Base-by-base conservation (phyloP, 2,797 vertebrate species). In the Lagocephalus sceleratus region DNA sequence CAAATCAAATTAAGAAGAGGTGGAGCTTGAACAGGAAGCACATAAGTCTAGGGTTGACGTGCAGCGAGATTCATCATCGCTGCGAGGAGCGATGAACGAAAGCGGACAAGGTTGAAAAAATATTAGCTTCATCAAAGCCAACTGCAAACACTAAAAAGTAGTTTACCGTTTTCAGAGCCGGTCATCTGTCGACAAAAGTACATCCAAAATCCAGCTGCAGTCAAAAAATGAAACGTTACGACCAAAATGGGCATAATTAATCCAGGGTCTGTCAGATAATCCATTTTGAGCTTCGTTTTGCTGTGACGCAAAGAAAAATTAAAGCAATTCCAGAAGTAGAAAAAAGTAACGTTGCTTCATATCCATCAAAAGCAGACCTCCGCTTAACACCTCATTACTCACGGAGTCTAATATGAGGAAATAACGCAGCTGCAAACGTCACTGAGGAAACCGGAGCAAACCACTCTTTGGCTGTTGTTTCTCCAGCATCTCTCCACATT, bases 191-290 rank as follows among this genome's bases (percentile, higher is more conserved):
- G 72, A 0, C 66, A 75, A 20, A 78, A 32, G 66, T 73, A 91
- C 59, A 89, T 79, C 91, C 90, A 92, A 35, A 89, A 63, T 10
- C 90, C 90, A 1, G 88, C 84, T 1, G 84, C 90, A 0, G 88
- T 88, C 25, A 91, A 14, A 46, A 90, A 58, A 68, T 92, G 90
- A 48, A 83, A 68, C 0, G 86, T 47, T 21, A 90, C 81, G 60
- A 91, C 84, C 17, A 92, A 70, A 60, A 91, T 35, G 0, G 91
- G 76, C 0, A 71, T 61, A 1, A 90, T 2, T 26, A 91, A 58
- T 0, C 68, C 32, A 0, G 84, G 88, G 71, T 92, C 86, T 0
- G 52, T 63, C 1, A 79, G 56, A 8, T 79, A 84, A 64, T 91
- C 89, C 79, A 82, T 76, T 35, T 10, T 8, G 20, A 9, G 10